phyloP scores from a whole-genome alignment of 2,113 vertebrate species.

The Pyrgilauda ruficollis region DNA sequence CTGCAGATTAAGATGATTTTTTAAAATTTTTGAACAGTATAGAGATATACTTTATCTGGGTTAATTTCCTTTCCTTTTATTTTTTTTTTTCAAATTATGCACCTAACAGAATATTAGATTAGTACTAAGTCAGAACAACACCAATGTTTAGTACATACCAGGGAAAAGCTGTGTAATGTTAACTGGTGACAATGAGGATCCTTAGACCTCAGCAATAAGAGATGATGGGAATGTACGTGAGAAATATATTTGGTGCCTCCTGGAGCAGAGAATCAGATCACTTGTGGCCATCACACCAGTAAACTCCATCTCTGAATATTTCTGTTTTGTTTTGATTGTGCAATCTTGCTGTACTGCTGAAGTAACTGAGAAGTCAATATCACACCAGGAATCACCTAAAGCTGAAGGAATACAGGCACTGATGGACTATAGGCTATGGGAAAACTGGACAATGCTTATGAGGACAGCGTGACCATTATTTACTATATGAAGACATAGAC shows the following conservation, averaged over 20 bases:
- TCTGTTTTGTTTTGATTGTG: background rate
- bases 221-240: background rate
- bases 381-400: background rate
- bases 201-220: background rate
- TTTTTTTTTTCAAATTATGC: background rate
- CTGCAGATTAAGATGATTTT: too few relatives aligned
- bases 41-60: background rate
- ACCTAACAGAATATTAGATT: background rate
- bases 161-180: background rate
- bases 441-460: background rate
- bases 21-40: too few relatives aligned
- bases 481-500: background rate
- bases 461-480: background rate
- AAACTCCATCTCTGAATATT: background rate
- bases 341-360: background rate
- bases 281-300: background rate
- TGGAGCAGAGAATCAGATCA: background rate
- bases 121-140: background rate
- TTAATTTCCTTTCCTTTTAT: background rate
- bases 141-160: background rate
- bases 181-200: background rate
- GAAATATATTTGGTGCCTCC: background rate
- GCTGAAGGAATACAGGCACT: background rate
- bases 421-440: background rate
- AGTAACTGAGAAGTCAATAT: background rate